Base-by-base conservation (phyloP, 2,797 vertebrate genomes). In the Huso huso region DNA sequence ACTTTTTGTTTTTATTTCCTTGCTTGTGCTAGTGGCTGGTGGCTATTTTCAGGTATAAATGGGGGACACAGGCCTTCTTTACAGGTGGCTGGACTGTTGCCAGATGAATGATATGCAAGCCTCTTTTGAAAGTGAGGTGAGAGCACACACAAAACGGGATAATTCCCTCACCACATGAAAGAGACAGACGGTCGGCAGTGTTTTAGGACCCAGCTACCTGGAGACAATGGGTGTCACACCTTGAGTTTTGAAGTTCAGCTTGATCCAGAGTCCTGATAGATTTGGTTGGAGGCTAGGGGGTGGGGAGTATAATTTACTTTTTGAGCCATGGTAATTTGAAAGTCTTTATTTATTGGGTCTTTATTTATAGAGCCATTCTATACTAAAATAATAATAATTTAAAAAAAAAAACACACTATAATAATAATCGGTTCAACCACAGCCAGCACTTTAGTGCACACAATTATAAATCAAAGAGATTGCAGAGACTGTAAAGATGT, bases 121-220 rank as follows among this genome's bases (percentile, higher is more conserved):
- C 72, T 64, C 73, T 77, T 80, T 74, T 78, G 68, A 82, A 85
- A 82, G 80, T 66, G 68, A 76, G 72, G 69, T 68, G 75, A 77
- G 60, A 49, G 13, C 37, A 4, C 66, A 63, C 67, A 82, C 81
- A 81, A 79, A 57, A 68, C 78, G 66, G 72, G 79, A 76, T 85
- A 86, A 86, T 88, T 87, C 82, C 81, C 84, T 79, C 66, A 79
- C 86, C 91, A 92, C 91, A 91, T 91, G 77, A 94, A 94, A 94
- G 91, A 69, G 49, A 74, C 78, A 84, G 82, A 80, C 69, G 55
- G 71, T 78, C 71, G 86, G 90, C 89, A 75, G 59, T 57, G 70
- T 49, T 88, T 91, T 91, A 91, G 78, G 71, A 72, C 70, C 79
- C 18, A 71, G 72, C 82, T 88, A 90, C 84, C 82, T 86, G 76